These are phyloP conservation scores for Caenorhabditis macrosperma DNA, from an alignment of 2,888 invertebrate genomes.

Conservation along the genomic window DNA sequence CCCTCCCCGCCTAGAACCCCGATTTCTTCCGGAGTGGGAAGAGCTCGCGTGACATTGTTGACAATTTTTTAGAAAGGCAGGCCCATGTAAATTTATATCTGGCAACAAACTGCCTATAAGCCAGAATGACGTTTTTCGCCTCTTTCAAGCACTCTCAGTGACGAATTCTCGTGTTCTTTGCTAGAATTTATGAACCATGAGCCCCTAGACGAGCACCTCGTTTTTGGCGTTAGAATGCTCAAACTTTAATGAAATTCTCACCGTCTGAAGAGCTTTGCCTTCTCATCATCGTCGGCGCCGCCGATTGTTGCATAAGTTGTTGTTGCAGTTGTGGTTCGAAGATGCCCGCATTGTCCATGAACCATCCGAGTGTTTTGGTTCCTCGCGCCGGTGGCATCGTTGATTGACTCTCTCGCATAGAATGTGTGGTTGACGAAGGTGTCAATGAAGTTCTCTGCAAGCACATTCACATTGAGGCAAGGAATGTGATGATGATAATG, in stretches of 20 bases:
- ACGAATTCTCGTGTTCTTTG: too few relatives aligned
- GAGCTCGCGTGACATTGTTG: too few relatives aligned
- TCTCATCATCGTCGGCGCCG: slow-evolving; percentile 11
- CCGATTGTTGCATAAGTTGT: background rate
- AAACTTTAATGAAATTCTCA: background rate
- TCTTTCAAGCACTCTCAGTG: background rate
- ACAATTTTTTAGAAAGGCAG: too few relatives aligned
- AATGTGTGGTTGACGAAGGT: too few relatives aligned
- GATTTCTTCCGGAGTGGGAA: too few relatives aligned
- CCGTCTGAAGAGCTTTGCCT: slow-evolving; percentile 54
- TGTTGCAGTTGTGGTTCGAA: slow-evolving; percentile 49
- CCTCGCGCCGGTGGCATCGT: slow-evolving; percentile 54
- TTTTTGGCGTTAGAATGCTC: background rate
- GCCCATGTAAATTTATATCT: too few relatives aligned
- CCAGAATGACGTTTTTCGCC: background rate
- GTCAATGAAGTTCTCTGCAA: too few relatives aligned
- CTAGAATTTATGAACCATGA: too few relatives aligned
- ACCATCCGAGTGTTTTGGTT: slow-evolving; percentile 72
- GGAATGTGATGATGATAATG: background rate
- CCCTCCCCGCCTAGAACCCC: too few relatives aligned
- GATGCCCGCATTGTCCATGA: slow-evolving; percentile 61
- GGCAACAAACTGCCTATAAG: background rate
- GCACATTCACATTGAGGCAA: too few relatives aligned
- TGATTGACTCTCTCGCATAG: slow-evolving; percentile 11
- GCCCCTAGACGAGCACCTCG: too few relatives aligned